Evolutionary conservation across 2,113 vertebrate species (phyloP).

Genomic region (Calidris pygmaea): DNA sequence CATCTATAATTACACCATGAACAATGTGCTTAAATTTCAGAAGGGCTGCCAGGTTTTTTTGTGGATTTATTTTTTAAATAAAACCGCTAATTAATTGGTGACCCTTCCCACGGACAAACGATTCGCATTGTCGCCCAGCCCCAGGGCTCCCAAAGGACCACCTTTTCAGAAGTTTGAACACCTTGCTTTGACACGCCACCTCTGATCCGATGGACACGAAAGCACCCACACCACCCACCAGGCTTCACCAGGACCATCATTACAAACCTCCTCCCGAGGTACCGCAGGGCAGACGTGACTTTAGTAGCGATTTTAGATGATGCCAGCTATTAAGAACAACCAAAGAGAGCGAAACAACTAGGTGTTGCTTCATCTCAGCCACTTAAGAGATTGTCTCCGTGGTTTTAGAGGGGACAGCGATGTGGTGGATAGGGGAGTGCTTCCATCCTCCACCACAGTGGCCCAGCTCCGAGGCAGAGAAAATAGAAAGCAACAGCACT

Average conservation of each 20-base stretch:
- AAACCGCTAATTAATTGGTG: conserved; percentile 57
- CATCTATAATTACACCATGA: conserved; percentile 78
- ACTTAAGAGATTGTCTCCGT: not conserved
- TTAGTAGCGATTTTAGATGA: not conserved
- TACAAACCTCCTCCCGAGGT: not conserved
- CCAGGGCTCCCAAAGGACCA: not conserved
- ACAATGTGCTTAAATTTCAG: conserved; percentile 76
- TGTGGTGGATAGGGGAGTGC: not conserved
- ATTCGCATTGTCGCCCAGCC: not conserved
- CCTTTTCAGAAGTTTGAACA: not conserved
- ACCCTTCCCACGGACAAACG: conserved; percentile 23
- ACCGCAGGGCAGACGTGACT: accelerated
- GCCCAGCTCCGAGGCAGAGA: not conserved
- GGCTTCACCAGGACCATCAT: not conserved
- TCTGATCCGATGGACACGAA: not conserved
- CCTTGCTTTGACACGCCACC: not conserved
- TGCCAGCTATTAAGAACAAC: not conserved
- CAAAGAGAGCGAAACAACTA: not conserved
- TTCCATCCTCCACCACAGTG: not conserved
- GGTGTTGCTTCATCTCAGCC: not conserved
- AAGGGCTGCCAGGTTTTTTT: conserved; percentile 53
- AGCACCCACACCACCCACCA: not conserved
- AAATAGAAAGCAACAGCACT: not conserved
- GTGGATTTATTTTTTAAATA: not conserved
- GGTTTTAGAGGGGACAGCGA: not conserved